A percentile compares a stretch with the other conserved stretches of the same genome.
Evolutionary conservation across 2,113 vertebrate species (phyloP).

Genomic region (Xiphophorus hellerii): DNA sequence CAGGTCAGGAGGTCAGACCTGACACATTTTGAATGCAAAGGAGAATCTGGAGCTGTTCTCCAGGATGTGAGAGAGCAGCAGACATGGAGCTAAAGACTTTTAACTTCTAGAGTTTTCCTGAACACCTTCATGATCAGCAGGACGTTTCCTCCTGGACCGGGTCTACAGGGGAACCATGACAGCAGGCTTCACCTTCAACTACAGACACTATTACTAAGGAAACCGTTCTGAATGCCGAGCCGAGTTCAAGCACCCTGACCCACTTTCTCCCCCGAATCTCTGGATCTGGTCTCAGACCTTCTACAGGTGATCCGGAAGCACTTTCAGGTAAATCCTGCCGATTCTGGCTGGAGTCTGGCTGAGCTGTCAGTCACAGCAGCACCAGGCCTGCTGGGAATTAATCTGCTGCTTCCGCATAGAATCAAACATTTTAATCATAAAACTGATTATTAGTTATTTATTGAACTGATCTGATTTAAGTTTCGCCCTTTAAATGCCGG

Average conservation of each 20-base stretch:
- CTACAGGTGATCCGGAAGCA: not conserved
- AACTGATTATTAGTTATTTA: not conserved
- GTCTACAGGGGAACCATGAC: not conserved
- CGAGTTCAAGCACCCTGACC: not conserved
- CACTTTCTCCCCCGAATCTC: not conserved
- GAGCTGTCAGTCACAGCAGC: constrained; percentile 8
- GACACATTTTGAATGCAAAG: not conserved
- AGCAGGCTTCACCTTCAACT: not conserved
- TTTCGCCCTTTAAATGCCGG: not conserved
- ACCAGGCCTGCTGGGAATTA: not conserved
- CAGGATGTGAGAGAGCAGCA: not conserved
- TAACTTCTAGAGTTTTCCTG: not conserved
- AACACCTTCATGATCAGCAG: not conserved
- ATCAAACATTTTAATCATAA: too few relatives aligned
- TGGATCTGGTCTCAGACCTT: not conserved
- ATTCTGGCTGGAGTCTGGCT: not conserved
- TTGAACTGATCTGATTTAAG: not conserved
- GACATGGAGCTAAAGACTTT: too few relatives aligned
- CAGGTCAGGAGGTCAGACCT: too few relatives aligned
- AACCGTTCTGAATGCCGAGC: not conserved
- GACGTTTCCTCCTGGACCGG: not conserved
- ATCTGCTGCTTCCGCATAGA: not conserved
- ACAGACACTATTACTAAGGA: not conserved
- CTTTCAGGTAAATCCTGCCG: not conserved
- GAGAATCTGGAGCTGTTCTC: not conserved